Conservation (phyloP, 2,797 vertebrate genomes). For the Sciaenops ocellatus region DNA sequence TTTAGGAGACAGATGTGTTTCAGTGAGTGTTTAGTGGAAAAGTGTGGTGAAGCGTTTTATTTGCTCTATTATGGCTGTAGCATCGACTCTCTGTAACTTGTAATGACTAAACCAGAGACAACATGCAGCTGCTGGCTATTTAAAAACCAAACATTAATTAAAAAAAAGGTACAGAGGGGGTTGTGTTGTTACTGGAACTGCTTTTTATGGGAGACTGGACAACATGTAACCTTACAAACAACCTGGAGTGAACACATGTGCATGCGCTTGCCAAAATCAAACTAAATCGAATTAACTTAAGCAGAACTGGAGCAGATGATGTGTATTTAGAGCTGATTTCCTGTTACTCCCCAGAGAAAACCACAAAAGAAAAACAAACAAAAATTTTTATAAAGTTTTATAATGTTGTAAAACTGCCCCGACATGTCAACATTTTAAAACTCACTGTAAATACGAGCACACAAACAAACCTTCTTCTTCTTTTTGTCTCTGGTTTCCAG, state of each 20-base stretch:
- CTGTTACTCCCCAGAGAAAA: slow-evolving; percentile 19
- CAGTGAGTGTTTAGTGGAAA: slow-evolving; percentile 39
- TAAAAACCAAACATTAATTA: slow-evolving; percentile 9
- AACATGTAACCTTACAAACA: slow-evolving; percentile 19
- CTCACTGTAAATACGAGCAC: background rate
- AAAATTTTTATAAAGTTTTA: slow-evolving; percentile 15
- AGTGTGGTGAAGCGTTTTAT: slow-evolving; percentile 25
- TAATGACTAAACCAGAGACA: slow-evolving; percentile 65
- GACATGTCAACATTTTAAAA: slow-evolving; percentile 11
- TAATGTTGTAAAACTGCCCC: background rate
- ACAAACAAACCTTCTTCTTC: slow-evolving; percentile 8
- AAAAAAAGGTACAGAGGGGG: background rate
- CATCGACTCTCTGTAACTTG: background rate
- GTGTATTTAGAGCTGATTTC: slow-evolving; percentile 44
- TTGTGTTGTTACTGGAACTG: slow-evolving; percentile 39
- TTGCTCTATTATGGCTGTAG: background rate
- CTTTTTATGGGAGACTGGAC: slow-evolving; percentile 42
- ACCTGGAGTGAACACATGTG: slow-evolving; percentile 3
- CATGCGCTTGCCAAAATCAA: slow-evolving; percentile 23
- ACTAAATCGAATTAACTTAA: slow-evolving; percentile 41
- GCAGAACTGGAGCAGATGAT: slow-evolving; percentile 17
- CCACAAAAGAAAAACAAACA: background rate
- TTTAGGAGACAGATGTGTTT: slow-evolving; percentile 35
- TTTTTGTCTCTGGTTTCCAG: slow-evolving; percentile 69
- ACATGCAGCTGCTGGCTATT: slow-evolving; percentile 41